Percentiles rank a stretch among this genome's conserved stretches.
Evolutionary conservation across 2,888 invertebrate species (phyloP).

Genomic region (Orgyia antiqua): DNA sequence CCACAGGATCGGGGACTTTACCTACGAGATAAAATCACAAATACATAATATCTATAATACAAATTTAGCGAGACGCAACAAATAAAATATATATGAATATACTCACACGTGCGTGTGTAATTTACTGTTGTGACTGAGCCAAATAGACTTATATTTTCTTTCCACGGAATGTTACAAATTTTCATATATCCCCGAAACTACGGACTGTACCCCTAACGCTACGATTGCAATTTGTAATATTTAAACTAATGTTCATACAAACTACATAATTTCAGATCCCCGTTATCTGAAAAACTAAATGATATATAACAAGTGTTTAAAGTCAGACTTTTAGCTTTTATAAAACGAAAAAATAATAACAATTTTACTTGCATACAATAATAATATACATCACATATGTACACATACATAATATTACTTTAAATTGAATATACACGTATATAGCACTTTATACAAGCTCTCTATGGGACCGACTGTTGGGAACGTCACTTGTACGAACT

Average conservation of each 20-base stretch:
- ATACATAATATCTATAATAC: slow-evolving; percentile 18
- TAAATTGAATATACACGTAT: slow-evolving; percentile 67
- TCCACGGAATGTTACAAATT: slow-evolving; percentile 68
- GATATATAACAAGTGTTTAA: slow-evolving; percentile 67
- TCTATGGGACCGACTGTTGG: slow-evolving; percentile 24
- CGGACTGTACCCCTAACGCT: slow-evolving; percentile 52
- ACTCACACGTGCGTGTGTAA: slow-evolving; percentile 24
- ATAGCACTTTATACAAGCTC: slow-evolving; percentile 61
- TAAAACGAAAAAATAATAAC: slow-evolving; percentile 63
- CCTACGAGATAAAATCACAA: slow-evolving; percentile 22
- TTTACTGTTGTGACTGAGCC: slow-evolving; percentile 38
- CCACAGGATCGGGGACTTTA: slow-evolving; percentile 39
- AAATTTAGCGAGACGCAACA: slow-evolving; percentile 23
- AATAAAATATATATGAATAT: slow-evolving; percentile 23
- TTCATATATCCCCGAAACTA: slow-evolving; percentile 54
- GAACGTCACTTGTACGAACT: neutral
- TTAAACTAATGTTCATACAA: slow-evolving; percentile 52
- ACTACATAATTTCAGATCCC: slow-evolving; percentile 63
- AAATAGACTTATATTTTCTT: slow-evolving; percentile 51
- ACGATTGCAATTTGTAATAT: slow-evolving; percentile 51
- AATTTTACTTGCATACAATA: slow-evolving; percentile 71
- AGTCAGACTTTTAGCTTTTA: slow-evolving; percentile 76
- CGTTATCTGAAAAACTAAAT: slow-evolving; percentile 60
- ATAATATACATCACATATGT: slow-evolving; percentile 73
- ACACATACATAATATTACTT: slow-evolving; percentile 73